Evolutionary conservation across 2,113 vertebrate genomes (phyloP).

Genomic region (Anhinga anhinga): DNA sequence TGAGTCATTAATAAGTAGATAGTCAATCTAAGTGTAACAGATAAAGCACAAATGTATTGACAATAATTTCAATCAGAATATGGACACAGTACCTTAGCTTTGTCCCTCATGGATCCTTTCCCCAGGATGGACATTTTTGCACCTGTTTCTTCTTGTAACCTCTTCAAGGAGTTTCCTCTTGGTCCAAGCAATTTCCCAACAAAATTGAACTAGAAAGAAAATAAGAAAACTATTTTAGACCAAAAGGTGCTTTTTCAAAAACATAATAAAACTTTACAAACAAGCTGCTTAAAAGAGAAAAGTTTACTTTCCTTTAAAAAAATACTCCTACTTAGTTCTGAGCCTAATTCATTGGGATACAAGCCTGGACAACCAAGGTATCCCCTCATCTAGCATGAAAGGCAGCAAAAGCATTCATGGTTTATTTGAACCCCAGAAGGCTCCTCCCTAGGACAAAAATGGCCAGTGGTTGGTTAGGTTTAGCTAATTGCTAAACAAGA

Average conservation of each 20-base stretch:
- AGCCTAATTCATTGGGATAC: not conserved
- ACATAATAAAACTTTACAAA: not conserved
- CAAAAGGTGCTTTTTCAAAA: not conserved
- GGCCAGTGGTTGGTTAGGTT: not conserved
- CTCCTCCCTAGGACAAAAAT: not conserved
- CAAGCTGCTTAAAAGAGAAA: not conserved
- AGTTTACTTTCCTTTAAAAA: not conserved
- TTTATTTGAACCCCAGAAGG: not conserved
- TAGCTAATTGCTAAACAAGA: not conserved
- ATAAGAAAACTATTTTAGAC: conserved; percentile 15
- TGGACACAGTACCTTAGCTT: conserved; percentile 87
- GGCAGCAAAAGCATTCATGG: not conserved
- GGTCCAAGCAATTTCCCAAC: conserved; percentile 98
- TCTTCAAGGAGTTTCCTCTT: conserved; percentile 98
- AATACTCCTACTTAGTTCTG: not conserved
- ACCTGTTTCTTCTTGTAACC: conserved; percentile 98
- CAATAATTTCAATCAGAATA: not conserved
- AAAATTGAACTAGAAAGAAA: conserved; percentile 94
- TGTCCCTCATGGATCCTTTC: conserved; percentile 99
- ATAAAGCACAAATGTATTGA: not conserved
- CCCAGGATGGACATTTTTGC: conserved; percentile 99
- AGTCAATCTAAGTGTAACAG: not conserved
- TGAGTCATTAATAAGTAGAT: not conserved
- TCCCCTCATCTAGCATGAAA: not conserved
- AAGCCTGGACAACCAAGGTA: not conserved